Conservation (phyloP, 1,140 invertebrate species). For the Macrotrachela quadricornifera region DNA sequence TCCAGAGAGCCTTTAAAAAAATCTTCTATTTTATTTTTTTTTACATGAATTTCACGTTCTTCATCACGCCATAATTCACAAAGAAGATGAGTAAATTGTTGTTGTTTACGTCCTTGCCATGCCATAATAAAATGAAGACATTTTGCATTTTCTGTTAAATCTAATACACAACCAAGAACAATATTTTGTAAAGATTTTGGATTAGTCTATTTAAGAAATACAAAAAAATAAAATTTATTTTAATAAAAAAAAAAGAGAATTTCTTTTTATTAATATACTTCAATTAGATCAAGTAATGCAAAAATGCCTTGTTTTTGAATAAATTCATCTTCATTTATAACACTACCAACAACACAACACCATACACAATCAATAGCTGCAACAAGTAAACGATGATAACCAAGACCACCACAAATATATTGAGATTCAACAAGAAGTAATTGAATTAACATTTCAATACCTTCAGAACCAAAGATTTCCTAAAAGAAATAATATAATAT, state of each 20-base stretch:
- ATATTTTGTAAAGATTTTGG: constrained; percentile 27
- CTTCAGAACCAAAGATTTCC: constrained; percentile 25
- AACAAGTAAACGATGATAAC: constrained; percentile 23
- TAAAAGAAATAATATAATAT: constrained; percentile 3
- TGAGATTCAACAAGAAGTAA: constrained; percentile 22
- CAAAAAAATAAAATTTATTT: too few species aligned
- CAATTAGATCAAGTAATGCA: constrained; percentile 25
- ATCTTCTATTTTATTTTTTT: constrained; percentile 15
- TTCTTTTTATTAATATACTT: constrained; percentile 15
- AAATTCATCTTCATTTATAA: constrained; percentile 26
- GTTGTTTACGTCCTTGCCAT: constrained; percentile 19
- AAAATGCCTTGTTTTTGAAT: constrained; percentile 28
- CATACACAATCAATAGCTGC: constrained; percentile 24
- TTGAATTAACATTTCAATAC: constrained; percentile 22
- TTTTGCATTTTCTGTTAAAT: constrained; percentile 28
- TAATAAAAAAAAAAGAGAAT: background rate
- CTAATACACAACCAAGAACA: constrained; percentile 27
- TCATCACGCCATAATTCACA: constrained; percentile 29
- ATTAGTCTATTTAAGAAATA: constrained; percentile 18
- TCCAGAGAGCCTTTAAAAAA: too few species aligned
- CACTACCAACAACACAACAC: constrained; percentile 26
- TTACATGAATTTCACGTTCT: constrained; percentile 23
- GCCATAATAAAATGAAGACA: constrained; percentile 22
- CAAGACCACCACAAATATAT: constrained; percentile 24
- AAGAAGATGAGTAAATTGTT: constrained; percentile 25